These are phyloP conservation scores for Parus major DNA, from an alignment of 2,113 vertebrate genomes.

Conservation along the genomic window DNA sequence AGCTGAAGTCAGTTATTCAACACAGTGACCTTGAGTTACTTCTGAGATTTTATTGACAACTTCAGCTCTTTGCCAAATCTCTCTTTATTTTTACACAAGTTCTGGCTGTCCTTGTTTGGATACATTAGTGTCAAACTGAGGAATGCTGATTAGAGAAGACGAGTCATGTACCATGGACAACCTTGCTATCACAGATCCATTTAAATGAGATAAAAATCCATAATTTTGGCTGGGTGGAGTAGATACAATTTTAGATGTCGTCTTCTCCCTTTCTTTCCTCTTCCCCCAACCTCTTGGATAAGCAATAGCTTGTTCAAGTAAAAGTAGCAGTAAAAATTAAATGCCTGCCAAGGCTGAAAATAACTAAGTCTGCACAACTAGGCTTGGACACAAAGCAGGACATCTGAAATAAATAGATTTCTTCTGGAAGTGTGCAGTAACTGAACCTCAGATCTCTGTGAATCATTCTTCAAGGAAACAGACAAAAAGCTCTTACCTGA, in stretches of 20 bases:
- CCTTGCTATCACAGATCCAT: background rate
- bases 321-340: background rate
- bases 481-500: background rate
- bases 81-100: constrained; percentile 33
- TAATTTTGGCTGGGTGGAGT: background rate
- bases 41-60: constrained; percentile 29
- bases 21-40: constrained; percentile 32
- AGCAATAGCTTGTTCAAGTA: background rate
- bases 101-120: constrained; percentile 49
- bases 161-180: background rate
- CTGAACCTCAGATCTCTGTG: background rate
- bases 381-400: background rate
- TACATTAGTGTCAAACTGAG: constrained; percentile 15
- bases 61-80: background rate
- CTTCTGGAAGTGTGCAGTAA: background rate
- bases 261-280: background rate
- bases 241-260: background rate
- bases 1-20: background rate
- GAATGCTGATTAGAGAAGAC: background rate
- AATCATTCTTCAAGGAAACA: background rate
- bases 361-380: background rate
- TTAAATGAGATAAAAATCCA: background rate
- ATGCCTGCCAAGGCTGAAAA: background rate
- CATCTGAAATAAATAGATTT: background rate
- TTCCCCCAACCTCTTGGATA: background rate